A percentile compares a stretch with the other conserved stretches of the same genome.
These are phyloP conservation scores for Microvelia longipes DNA, from an alignment of 1,140 invertebrate genomes.

Conservation along the genomic window DNA sequence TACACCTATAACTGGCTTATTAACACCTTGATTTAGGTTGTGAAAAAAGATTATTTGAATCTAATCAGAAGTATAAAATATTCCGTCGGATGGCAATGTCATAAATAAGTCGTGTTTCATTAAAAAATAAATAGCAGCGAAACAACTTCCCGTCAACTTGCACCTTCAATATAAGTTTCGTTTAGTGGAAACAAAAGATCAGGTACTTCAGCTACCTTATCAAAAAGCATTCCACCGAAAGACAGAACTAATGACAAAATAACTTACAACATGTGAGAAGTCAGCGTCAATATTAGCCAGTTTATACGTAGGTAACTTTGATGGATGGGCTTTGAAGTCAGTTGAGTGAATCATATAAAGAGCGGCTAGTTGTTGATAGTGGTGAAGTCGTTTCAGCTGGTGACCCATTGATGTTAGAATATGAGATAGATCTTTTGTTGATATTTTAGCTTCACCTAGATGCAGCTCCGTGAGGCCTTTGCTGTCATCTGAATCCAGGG, in stretches of 20 bases:
- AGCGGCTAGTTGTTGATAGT: conserved; percentile 24
- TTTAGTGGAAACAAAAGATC: too few species aligned
- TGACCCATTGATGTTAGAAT: conserved; percentile 17
- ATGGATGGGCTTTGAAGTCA: conserved; percentile 15
- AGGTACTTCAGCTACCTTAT: too few species aligned
- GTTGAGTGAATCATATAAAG: conserved; percentile 19
- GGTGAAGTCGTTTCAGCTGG: conserved; percentile 18
- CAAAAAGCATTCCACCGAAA: too few species aligned
- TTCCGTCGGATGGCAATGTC: too few species aligned
- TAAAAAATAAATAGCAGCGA: too few species aligned
- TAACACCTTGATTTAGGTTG: too few species aligned
- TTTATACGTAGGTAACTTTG: conserved; percentile 17
- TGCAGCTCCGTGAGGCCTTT: conserved; percentile 19
- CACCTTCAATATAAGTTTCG: too few species aligned
- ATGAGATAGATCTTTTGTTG: conserved; percentile 14
- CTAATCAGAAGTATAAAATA: too few species aligned
- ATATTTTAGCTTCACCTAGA: conserved; percentile 17
- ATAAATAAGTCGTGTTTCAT: too few species aligned
- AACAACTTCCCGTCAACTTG: too few species aligned
- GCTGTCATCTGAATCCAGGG: not conserved
- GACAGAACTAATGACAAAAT: not conserved
- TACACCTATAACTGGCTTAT: too few species aligned
- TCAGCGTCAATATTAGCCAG: conserved; percentile 25
- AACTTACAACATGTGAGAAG: conserved; percentile 26
- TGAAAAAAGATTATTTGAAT: too few species aligned